phyloP scores from a whole-genome alignment of 2,113 vertebrate genomes.

The Axis porcinus region DNA sequence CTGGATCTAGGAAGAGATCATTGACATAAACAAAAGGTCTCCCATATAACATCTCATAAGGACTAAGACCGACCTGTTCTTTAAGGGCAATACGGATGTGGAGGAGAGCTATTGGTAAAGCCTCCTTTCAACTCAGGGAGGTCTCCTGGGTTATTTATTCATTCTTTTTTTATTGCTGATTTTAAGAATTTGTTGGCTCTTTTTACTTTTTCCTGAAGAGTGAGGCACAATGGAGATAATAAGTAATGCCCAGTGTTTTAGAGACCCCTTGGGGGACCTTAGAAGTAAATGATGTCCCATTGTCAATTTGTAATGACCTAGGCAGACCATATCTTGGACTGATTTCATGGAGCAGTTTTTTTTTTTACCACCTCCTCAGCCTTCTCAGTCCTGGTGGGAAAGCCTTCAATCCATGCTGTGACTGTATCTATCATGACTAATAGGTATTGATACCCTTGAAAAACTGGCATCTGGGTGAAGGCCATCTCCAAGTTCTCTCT shows the following conservation, averaged over 20 bases:
- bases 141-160: not conserved
- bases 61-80: not conserved
- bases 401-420: not conserved
- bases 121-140: not conserved
- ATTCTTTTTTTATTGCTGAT: not conserved
- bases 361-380: not conserved
- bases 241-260: not conserved
- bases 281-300: not conserved
- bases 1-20: not conserved
- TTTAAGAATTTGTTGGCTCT: not conserved
- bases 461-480: not conserved
- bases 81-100: not conserved
- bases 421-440: not conserved
- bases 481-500: not conserved
- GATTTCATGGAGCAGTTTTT: not conserved
- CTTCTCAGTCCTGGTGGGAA: fast-evolving
- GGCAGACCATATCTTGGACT: not conserved
- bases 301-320: not conserved
- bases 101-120: not conserved
- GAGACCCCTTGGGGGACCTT: not conserved
- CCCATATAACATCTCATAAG: not conserved
- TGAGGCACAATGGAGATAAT: not conserved
- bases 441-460: not conserved
- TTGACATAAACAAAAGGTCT: not conserved
- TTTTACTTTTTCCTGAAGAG: not conserved